These are phyloP conservation scores for Halcyon smyrnensis DNA, from an alignment of 2,797 vertebrate genomes.

Conservation along the genomic window DNA sequence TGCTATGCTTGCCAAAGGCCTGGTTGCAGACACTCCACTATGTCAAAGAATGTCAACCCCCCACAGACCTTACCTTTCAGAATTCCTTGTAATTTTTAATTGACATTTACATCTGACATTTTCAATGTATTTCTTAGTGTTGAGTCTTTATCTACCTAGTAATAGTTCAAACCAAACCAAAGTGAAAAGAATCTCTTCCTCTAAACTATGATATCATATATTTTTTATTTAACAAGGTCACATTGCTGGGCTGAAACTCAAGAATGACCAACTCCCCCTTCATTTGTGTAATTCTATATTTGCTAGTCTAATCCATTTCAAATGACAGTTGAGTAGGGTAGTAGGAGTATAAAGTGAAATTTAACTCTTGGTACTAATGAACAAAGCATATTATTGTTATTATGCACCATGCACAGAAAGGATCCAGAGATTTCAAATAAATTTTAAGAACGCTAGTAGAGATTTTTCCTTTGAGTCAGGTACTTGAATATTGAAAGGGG, in stretches of 20 bases:
- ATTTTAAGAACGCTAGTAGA: not conserved
- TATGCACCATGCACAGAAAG: not conserved
- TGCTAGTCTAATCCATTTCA: conserved; percentile 50
- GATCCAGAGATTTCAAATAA: not conserved
- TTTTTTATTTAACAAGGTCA: conserved; percentile 50
- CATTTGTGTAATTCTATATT: conserved; percentile 5
- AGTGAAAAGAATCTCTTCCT: conserved; percentile 24
- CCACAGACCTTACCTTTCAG: conserved; percentile 84
- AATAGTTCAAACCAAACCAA: conserved; percentile 55
- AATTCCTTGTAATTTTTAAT: conserved; percentile 89
- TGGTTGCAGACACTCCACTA: conserved; percentile 83
- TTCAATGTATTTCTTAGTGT: conserved; percentile 81
- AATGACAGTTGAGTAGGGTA: not conserved
- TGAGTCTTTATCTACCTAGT: conserved; percentile 70
- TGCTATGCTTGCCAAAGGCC: conserved; percentile 83
- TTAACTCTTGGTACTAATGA: not conserved
- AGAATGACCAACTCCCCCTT: not conserved
- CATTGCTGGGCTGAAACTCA: conserved; percentile 56
- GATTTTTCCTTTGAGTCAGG: not conserved
- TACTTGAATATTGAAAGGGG: not conserved
- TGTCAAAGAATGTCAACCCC: conserved; percentile 85
- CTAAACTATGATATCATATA: conserved; percentile 49
- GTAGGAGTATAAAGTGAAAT: not conserved
- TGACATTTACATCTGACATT: conserved; percentile 92
- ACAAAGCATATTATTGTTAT: not conserved